A percentile compares a stretch with the other conserved stretches of the same genome.
Evolutionary conservation across 2,888 invertebrate species (phyloP).

Genomic region (Atrina japonica): DNA sequence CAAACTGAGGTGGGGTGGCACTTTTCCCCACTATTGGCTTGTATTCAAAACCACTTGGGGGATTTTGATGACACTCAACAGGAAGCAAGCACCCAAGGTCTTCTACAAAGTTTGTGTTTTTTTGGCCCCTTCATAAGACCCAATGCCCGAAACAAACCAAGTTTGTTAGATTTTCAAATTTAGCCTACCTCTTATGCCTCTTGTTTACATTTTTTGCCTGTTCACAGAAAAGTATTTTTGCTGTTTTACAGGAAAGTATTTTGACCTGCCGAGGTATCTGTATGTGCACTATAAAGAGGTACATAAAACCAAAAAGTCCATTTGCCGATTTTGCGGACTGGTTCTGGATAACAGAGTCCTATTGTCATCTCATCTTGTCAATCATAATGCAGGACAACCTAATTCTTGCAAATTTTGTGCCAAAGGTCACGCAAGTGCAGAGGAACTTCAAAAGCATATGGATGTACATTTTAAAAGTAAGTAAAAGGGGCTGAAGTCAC

Average conservation of each 20-base stretch:
- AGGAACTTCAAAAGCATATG: conserved; percentile 30
- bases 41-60: too few species aligned
- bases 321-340: conserved; percentile 23
- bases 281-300: conserved; percentile 26
- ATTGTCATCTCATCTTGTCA: not conserved
- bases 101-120: too few species aligned
- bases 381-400: not conserved
- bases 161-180: too few species aligned
- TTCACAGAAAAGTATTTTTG: not conserved
- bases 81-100: too few species aligned
- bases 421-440: conserved; percentile 9
- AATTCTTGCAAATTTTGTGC: conserved; percentile 25
- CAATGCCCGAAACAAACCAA: too few species aligned
- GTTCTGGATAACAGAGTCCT: conserved; percentile 7
- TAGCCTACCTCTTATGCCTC: too few species aligned
- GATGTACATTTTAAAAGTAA: conserved; percentile 14
- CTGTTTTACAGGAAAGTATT: conserved; percentile 14
- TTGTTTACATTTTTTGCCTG: too few species aligned
- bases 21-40: too few species aligned
- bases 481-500: too few species aligned
- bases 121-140: too few species aligned
- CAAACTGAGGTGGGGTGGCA: too few species aligned
- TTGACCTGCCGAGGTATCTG: conserved; percentile 18
- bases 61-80: too few species aligned
- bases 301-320: conserved; percentile 12